Evolutionary conservation across 1,140 invertebrate genomes (phyloP), one percentile per base, ranked within the genome.

Genomic region (Musca domestica): DNA sequence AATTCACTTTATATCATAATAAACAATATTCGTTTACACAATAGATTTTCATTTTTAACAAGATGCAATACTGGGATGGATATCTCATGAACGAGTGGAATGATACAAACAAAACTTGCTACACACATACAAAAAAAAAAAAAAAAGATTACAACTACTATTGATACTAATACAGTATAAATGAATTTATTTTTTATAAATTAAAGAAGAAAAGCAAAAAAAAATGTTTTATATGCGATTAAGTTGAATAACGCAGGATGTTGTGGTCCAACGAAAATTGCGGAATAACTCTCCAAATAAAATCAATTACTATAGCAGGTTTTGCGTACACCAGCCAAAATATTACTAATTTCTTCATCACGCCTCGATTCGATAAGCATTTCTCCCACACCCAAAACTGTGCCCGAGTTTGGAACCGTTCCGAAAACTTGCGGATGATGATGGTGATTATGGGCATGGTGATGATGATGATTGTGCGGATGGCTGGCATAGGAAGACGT

Each of bases 301-400:
- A 15, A 17, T 87, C 83, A 92, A 83, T 91, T 92, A 85, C 91
- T 93, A 83, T 92, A 94, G 80, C 92, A 93, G 23, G 92, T 93
- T 78, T 94, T 93, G 67, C 92, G 85, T 47, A 93, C 92, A 69
- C 92, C 91, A 2, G 92, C 92, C 48, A 94, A 82, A 73, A 94
- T 93, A 70, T 92, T 91, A 83, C 91, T 93, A 82, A 93, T 93
- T 76, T 94, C 91, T 69, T 93, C 91, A 63, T 92, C 91, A 71
- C 91, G 89, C 20, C 86, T 82, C 22, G 85, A 83, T 34, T 56
- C 58, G 22, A 74, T 4, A 22, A 52, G n/a, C 20, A 52, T 68
- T 34, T 75, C 74, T 0, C 82, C 77, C 5, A 69, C 56, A 2
- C 56, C 63, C 70, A 78, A 73, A 19, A 81, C 80, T 2, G 73